Evolutionary conservation across 2,113 vertebrate species (phyloP).

Genomic region (Sceloporus undulatus): DNA sequence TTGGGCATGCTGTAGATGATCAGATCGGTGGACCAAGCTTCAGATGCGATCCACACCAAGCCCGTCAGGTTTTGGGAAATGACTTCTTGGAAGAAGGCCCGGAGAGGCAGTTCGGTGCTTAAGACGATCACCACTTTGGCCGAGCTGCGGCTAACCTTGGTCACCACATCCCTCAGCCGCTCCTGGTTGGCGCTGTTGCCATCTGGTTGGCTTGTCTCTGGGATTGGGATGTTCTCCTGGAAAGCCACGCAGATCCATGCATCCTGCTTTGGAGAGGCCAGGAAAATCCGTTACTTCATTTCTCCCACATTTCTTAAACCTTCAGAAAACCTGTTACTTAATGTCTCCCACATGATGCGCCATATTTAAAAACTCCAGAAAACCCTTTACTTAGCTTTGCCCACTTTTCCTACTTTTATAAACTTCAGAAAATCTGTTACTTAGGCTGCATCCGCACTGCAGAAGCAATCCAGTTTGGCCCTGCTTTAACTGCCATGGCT

Average conservation of each 20-base stretch:
- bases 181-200: accelerated
- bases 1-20: constrained; percentile 71
- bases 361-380: no score
- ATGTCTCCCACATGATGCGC: no score
- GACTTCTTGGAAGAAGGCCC: constrained; percentile 75
- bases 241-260: constrained; percentile 82
- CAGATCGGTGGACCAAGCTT: constrained; percentile 83
- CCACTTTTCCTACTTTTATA: no score
- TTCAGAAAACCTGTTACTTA: no score
- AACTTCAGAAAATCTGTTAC: no score
- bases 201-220: accelerated
- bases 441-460: no score
- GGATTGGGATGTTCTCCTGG: constrained; percentile 78
- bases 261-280: constrained; percentile 47
- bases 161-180: constrained; percentile 72
- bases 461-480: no score
- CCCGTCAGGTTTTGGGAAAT: constrained; percentile 75
- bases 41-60: constrained; percentile 84
- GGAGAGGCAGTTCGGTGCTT: constrained; percentile 76
- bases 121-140: constrained; percentile 82
- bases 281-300: no score
- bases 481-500: no score
- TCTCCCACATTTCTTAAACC: no score
- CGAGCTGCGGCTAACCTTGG: constrained; percentile 65
- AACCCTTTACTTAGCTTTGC: no score